Evolutionary conservation across 2,113 vertebrate genomes (phyloP), one percentile per base, ranked within the genome.

Genomic region (Puntigrus tetrazona): DNA sequence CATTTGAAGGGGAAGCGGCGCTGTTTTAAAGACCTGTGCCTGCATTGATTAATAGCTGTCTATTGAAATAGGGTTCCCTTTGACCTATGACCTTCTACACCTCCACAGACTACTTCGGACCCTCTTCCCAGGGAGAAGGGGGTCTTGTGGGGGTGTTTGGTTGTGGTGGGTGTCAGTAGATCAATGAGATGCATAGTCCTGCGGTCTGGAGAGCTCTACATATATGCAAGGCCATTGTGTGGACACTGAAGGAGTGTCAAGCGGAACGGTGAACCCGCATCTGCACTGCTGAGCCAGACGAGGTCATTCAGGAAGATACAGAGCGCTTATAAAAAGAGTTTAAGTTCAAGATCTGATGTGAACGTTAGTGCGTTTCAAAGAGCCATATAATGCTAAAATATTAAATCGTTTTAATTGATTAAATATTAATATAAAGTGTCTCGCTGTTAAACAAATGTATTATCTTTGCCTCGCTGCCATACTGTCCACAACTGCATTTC

Each of bases 111-210:
- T 74, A 70, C 43, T 36, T 31, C 75, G 72, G 78, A 84, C 61
- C 83, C 81, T 81, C 72, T 86, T 76, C 81, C 67, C 72, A 78
- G 45, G 52, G 31, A 38, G 63, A 55, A 41, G 50, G 59, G 22
- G 2, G 3, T 73, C 9, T 77, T 78, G 65, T 67, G 36, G 84
- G 70, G 74, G 67, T 67, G 74, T 86, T 59, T 36, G 61, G 63
- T 78, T 77, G 70, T 38, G 79, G 78, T 72, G 52, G 29, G 82
- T 90, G 90, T 91, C 91, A 93, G 75, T 79, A 91, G 90, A 89
- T 92, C 91, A 92, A 92, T 92, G 88, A 91, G 89, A 92, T 91
- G 88, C 90, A 83, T 88, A 84, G 84, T 72, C 83, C 73, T 57
- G 36, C 43, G 73, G 45, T 10, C 61, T 69, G 86, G 77, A 86